Evolutionary conservation across 1,140 invertebrate species (phyloP).

Genomic region (Lordiphosa mommai): DNA sequence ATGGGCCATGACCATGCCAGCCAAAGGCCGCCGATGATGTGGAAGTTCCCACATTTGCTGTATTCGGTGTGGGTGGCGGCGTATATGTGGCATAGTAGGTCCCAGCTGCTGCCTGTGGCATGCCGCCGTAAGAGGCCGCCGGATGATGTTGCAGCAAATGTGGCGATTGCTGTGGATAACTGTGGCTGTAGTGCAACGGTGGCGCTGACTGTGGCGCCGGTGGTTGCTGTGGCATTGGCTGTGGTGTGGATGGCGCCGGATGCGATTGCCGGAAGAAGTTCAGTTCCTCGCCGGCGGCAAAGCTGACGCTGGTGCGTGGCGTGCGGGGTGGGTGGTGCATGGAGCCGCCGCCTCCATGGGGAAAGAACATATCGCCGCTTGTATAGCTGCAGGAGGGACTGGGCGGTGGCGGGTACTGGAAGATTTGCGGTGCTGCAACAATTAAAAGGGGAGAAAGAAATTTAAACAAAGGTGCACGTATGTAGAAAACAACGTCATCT

Average conservation of each 20-base stretch:
- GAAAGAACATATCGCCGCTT: conserved; percentile 68
- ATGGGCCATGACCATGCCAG: conserved; percentile 39
- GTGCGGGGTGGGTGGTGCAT: conserved; percentile 50
- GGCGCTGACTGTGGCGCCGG: conserved; percentile 69
- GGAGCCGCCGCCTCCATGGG: conserved; percentile 46
- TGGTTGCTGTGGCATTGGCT: conserved; percentile 55
- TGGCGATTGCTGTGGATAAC: conserved; percentile 56
- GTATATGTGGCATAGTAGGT: conserved; percentile 68
- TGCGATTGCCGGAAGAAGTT: conserved; percentile 68
- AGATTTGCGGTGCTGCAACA: conserved; percentile 67
- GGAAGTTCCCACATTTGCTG: conserved; percentile 51
- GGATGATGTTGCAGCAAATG: conserved; percentile 57
- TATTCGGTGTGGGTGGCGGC: conserved; percentile 73
- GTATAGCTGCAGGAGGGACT: conserved; percentile 72
- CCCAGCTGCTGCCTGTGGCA: conserved; percentile 16
- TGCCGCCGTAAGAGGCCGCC: conserved; percentile 33
- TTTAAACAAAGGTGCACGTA: neutral
- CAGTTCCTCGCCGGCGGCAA: conserved; percentile 63
- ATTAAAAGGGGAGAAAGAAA: conserved; percentile 4
- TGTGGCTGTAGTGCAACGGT: conserved; percentile 68
- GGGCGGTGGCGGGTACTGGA: conserved; percentile 74
- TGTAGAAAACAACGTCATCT: too few relatives aligned
- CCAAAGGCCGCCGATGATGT: conserved; percentile 36
- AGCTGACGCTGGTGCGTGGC: conserved; percentile 67
- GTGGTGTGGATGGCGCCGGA: conserved; percentile 61